Percentiles rank a stretch among this genome's conserved stretches.
phyloP scores from a whole-genome alignment of 2,888 invertebrate genomes.

The Iselma pallidipennis region DNA sequence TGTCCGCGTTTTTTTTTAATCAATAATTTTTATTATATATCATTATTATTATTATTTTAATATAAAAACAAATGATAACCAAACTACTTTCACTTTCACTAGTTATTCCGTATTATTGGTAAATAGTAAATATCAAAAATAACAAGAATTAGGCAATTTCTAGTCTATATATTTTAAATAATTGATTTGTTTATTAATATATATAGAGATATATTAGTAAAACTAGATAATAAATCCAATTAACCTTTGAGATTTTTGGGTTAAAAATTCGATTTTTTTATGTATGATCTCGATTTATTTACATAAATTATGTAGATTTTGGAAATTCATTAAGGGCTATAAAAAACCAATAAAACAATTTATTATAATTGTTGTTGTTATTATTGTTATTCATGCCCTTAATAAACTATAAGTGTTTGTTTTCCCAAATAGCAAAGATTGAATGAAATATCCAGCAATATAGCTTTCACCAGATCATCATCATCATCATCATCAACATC shows the following conservation, averaged over 20 bases:
- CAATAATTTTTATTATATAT: not conserved
- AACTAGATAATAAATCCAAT: no score
- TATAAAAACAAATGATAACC: not conserved
- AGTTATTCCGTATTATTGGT: not conserved
- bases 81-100: not conserved
- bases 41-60: not conserved
- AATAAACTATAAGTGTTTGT: no score
- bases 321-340: no score
- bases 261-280: not conserved
- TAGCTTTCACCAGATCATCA: not conserved
- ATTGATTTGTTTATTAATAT: not conserved
- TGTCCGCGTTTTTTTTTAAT: no score
- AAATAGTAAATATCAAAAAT: not conserved
- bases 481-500: no score
- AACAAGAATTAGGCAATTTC: not conserved
- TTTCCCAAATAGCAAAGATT: no score
- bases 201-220: no score
- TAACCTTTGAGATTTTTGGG: not conserved
- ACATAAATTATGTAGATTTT: not conserved
- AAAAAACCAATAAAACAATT: no score
- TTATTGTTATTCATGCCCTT: no score
- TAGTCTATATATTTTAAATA: not conserved
- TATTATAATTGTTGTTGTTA: no score
- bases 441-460: not conserved
- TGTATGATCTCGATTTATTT: not conserved